These are phyloP conservation scores for Caretta caretta DNA, from an alignment of 2,113 vertebrate genomes.

Conservation along the genomic window DNA sequence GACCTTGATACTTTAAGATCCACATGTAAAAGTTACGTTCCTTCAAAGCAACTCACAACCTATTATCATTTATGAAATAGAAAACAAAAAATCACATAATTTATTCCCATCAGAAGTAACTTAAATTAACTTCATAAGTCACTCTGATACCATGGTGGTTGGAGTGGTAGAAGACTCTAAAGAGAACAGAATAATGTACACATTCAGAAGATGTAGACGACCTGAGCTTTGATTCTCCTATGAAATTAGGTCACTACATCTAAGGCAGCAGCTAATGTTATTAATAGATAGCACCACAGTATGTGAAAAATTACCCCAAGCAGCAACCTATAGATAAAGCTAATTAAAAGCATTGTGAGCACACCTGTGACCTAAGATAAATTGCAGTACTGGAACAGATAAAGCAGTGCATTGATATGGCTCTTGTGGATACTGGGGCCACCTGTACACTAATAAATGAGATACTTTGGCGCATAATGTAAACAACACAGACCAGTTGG, in stretches of 20 bases:
- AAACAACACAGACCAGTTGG: not conserved
- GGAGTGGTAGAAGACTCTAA: not conserved
- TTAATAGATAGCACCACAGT: rapidly evolving
- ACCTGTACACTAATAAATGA: not conserved
- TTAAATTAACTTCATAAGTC: not conserved
- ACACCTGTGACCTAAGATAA: not conserved
- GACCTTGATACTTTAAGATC: not conserved
- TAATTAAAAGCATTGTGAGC: not conserved
- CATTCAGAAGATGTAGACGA: not conserved
- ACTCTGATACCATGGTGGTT: not conserved
- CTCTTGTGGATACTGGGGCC: not conserved
- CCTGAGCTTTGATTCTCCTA: not conserved
- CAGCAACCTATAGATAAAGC: not conserved
- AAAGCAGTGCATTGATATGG: not conserved
- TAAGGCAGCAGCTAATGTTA: not conserved
- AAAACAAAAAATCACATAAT: not conserved
- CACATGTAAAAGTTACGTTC: not conserved
- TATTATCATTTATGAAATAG: not conserved
- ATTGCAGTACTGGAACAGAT: not conserved
- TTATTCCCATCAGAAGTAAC: not conserved
- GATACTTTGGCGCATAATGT: not conserved
- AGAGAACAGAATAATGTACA: not conserved
- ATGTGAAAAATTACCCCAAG: not conserved
- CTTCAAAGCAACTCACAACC: not conserved
- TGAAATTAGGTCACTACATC: not conserved